These are phyloP conservation scores for Barypeithes pellucidus DNA, from an alignment of 2,888 invertebrate species.

Conservation along the genomic window DNA sequence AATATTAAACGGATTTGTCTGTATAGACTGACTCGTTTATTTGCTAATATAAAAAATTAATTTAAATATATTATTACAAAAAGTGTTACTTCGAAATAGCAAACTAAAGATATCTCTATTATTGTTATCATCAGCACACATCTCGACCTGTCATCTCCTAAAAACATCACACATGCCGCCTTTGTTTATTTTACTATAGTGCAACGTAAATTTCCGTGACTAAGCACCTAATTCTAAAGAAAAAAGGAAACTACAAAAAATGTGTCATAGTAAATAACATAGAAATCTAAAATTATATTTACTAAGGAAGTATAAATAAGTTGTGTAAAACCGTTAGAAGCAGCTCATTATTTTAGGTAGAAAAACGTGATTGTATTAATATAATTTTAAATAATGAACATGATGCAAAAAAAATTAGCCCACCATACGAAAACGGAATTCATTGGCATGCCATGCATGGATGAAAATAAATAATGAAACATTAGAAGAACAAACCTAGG, in stretches of 20 bases:
- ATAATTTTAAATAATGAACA: slow-evolving; percentile 3
- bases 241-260: slow-evolving; percentile 48
- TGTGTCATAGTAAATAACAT: slow-evolving; percentile 38
- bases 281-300: slow-evolving; percentile 33
- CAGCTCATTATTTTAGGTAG: slow-evolving; percentile 10
- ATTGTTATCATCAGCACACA: slow-evolving; percentile 43
- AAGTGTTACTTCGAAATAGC: slow-evolving; percentile 17
- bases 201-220: slow-evolving; percentile 63
- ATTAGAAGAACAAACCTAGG: too few relatives aligned
- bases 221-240: slow-evolving; percentile 59
- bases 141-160: slow-evolving; percentile 57
- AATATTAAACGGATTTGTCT: too few relatives aligned
- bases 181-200: slow-evolving; percentile 57
- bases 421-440: too few relatives aligned
- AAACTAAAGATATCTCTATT: slow-evolving; percentile 28
- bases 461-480: too few relatives aligned
- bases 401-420: neutral
- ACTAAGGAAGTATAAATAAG: slow-evolving; percentile 31
- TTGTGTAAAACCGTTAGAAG: slow-evolving; percentile 31
- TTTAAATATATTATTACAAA: neutral
- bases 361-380: slow-evolving; percentile 24
- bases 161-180: slow-evolving; percentile 59
- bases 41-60: slow-evolving; percentile 4
- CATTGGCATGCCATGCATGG: too few relatives aligned
- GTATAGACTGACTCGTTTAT: neutral